Base-by-base conservation (phyloP, 2,888 invertebrate genomes). In the Drosophila glabriapex region DNA sequence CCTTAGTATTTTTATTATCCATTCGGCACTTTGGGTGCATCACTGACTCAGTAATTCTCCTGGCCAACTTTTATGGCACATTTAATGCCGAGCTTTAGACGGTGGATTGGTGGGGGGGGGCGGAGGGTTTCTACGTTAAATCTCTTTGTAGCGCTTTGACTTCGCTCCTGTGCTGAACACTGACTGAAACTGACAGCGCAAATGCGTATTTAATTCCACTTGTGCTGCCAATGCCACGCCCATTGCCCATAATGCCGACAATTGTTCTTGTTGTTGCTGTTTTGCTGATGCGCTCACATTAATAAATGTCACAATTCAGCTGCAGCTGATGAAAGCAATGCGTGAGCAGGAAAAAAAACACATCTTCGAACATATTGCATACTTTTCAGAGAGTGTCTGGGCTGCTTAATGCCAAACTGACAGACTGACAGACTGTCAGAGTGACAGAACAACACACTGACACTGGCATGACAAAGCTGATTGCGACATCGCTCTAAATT, bases 191-290 rank as follows among this genome's bases (percentile, higher is more conserved):
- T 86, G 86, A 81, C 86, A 72, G 69, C 73, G 86, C 73, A 90
- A 86, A 86, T 86, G 83, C 72, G 81, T 81, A 89, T 90, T 89
- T 90, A 89, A 86, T 89, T 76, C 86, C 79, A 71, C 75, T 82
- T 70, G 73, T 68, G 56, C 72, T 74, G 63, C 61, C 66, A 74
- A 29, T 72, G 70, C 83, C 88, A 79, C 69, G 79, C 73, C 74
- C 80, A 54, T 43, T n/a, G 7, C 43, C 41, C 35, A 49, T 31
- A 61, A 54, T 28, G 29, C 64, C 39, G 55, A 37, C 54, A 55
- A 68, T 63, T 66, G 33, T 25, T 49, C 4, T 31, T 61, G 43
- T 33, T 53, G 41, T 41, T 22, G 53, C 60, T 63, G 52, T 63
- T 68, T 61, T 75, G 85, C 67, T 80, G 80, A 75, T 76, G 83